A percentile compares a stretch with the other conserved stretches of the same genome.
Evolutionary conservation across 2,888 invertebrate species (phyloP).

Genomic region (Proisotoma minuta): DNA sequence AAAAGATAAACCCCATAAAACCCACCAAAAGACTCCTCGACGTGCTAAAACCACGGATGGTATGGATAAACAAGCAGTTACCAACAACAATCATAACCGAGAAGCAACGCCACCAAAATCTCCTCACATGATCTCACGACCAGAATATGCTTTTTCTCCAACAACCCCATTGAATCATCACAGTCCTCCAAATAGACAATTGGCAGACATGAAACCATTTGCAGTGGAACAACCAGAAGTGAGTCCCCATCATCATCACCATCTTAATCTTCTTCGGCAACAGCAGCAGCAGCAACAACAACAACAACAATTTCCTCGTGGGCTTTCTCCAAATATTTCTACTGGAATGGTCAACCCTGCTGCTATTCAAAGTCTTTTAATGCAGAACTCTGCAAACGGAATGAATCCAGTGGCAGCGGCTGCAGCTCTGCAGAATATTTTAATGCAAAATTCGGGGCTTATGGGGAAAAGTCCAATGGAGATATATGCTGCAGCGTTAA

Average conservation of each 20-base stretch:
- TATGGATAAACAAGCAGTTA: neutral
- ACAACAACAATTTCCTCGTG: neutral
- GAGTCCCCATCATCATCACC: neutral
- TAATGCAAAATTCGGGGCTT: constrained; percentile 1
- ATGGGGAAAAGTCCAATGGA: constrained; percentile 26
- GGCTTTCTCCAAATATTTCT: neutral
- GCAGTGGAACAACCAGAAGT: neutral
- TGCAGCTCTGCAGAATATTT: neutral
- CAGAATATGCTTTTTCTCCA: neutral
- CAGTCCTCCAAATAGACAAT: neutral
- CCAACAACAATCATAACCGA: too few species aligned
- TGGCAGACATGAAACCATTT: neutral
- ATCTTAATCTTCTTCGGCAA: neutral
- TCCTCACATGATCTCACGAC: too few species aligned
- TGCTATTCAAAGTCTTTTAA: constrained; percentile 6
- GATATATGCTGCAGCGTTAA: constrained; percentile 38
- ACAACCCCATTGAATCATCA: neutral
- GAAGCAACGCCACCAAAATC: constrained; percentile 5
- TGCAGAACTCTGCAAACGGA: constrained; percentile 8
- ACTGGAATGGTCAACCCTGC: neutral
- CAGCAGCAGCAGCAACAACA: too few species aligned
- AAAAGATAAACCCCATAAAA: constrained; percentile 17
- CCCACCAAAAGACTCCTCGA: too few species aligned
- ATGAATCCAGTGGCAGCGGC: neutral
- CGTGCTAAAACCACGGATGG: constrained; percentile 11